phyloP scores from a whole-genome alignment of 30 jellyfish, hydroid and myxozoan species.

The Nemopilema nomurai region DNA sequence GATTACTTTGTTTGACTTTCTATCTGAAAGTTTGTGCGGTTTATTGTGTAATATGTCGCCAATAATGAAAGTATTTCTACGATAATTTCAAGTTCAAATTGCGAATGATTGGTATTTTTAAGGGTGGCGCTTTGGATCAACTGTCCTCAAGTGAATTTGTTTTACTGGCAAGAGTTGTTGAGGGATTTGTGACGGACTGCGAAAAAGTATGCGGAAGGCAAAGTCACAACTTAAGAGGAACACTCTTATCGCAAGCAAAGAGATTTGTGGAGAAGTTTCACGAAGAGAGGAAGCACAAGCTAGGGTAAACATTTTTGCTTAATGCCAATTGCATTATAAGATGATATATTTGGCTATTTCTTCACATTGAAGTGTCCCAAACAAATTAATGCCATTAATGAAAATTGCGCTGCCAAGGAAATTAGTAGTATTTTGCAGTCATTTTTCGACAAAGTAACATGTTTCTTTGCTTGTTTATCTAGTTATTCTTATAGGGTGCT shows the following conservation, averaged over 20 bases:
- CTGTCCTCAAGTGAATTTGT: constrained; percentile 94
- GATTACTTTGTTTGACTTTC: too few relatives aligned
- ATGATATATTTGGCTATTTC: not conserved
- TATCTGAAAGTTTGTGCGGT: not conserved
- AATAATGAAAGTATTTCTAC: too few relatives aligned
- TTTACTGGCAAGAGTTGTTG: constrained; percentile 85
- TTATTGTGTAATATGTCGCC: too few relatives aligned
- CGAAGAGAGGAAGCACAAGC: constrained; percentile 83
- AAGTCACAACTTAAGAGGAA: constrained; percentile 90
- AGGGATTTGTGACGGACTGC: constrained; percentile 86
- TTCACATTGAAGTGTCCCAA: not conserved
- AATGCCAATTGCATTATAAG: not conserved
- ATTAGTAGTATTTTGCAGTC: too few relatives aligned
- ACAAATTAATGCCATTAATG: too few relatives aligned
- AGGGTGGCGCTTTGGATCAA: constrained; percentile 95
- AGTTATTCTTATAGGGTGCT: too few relatives aligned
- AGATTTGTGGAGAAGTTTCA: constrained; percentile 89
- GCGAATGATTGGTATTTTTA: too few relatives aligned
- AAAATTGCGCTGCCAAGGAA: too few relatives aligned
- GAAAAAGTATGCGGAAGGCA: constrained; percentile 94
- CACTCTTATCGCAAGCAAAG: constrained; percentile 97
- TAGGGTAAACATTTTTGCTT: constrained; percentile 58
- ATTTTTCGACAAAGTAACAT: too few relatives aligned
- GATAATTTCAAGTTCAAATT: too few relatives aligned
- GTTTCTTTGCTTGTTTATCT: too few relatives aligned